A percentile compares a stretch with the other conserved stretches of the same genome.
Conservation (phyloP, 2,888 invertebrate genomes). For the Erebia aethiops region DNA sequence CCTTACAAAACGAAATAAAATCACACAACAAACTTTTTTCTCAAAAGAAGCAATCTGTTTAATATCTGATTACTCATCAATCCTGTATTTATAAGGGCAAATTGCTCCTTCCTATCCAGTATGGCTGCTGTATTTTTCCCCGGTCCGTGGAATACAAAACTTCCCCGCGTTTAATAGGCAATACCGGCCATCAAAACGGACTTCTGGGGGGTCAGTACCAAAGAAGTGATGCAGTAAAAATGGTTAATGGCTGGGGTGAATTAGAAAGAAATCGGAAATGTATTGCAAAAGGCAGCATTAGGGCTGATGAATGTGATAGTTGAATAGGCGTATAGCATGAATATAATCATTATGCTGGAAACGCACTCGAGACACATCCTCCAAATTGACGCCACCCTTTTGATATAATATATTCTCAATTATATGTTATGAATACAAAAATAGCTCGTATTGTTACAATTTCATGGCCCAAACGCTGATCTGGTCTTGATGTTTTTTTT, state of each 20-base stretch:
- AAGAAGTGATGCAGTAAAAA: constrained; percentile 52
- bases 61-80: constrained; percentile 41
- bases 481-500: too few species aligned
- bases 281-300: constrained; percentile 47
- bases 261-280: constrained; percentile 53
- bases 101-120: constrained; percentile 55
- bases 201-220: constrained; percentile 52
- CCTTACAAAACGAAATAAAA: neutral
- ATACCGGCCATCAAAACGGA: constrained; percentile 57
- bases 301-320: constrained; percentile 39
- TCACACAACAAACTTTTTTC: neutral
- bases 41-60: constrained; percentile 13
- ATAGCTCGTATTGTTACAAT: too few species aligned
- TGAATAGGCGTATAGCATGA: constrained; percentile 44
- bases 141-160: constrained; percentile 53
- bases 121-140: constrained; percentile 43
- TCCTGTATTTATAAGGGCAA: constrained; percentile 51
- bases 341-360: constrained; percentile 36
- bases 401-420: too few species aligned
- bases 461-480: too few species aligned
- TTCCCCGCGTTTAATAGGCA: constrained; percentile 56
- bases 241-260: constrained; percentile 54
- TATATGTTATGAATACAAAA: too few species aligned
- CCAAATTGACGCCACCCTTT: neutral
- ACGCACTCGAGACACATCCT: constrained; percentile 25